These are phyloP conservation scores for Vulpes lagopus DNA, from an alignment of 2,113 vertebrate genomes.

Conservation along the genomic window DNA sequence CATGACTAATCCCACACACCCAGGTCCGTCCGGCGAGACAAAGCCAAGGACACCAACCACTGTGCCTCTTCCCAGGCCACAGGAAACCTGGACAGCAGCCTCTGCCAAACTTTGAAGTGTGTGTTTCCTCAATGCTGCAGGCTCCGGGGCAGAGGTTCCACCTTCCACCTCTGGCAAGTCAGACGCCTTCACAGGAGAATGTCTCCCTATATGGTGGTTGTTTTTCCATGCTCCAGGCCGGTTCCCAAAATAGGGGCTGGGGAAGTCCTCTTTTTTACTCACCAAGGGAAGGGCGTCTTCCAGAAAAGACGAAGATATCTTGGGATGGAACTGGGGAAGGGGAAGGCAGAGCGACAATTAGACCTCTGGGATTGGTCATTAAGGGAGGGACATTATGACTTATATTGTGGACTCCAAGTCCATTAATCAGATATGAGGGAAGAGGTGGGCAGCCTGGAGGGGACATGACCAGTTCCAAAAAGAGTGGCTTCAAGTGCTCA, in stretches of 20 bases:
- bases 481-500: background rate
- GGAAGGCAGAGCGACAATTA: background rate
- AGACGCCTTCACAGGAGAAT: rapidly evolving
- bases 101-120: constrained; percentile 29
- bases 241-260: constrained; percentile 70
- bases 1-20: background rate
- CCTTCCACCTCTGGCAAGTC: background rate
- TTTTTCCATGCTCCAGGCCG: background rate
- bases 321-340: background rate
- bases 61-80: background rate
- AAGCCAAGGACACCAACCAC: background rate
- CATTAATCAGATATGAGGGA: background rate
- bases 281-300: constrained; percentile 67
- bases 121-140: constrained; percentile 17
- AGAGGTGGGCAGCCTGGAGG: rapidly evolving
- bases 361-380: background rate
- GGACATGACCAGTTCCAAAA: too few species aligned
- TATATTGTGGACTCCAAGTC: rapidly evolving
- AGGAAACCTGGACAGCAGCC: constrained; percentile 60
- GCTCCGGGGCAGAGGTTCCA: rapidly evolving
- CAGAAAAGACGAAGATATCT: background rate
- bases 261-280: constrained; percentile 51
- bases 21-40: background rate
- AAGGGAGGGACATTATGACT: background rate
- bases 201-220: constrained; percentile 19